Evolutionary conservation across 1,140 invertebrate genomes (phyloP).

Genomic region (Drosophila kikkawai): DNA sequence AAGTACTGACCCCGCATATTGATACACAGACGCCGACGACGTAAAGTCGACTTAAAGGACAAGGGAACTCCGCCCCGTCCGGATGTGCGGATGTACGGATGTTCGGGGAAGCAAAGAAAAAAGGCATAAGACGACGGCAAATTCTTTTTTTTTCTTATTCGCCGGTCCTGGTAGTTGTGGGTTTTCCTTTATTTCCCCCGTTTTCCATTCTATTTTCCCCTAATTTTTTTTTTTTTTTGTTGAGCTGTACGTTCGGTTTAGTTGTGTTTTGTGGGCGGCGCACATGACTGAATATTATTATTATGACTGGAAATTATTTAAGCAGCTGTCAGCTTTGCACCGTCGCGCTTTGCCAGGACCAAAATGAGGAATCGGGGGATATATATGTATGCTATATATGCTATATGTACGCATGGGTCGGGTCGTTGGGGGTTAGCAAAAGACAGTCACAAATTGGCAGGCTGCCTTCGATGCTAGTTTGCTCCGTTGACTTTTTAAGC

Average conservation of each 20-base stretch:
- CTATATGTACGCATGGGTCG: not conserved
- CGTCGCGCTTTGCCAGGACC: constrained; percentile 59
- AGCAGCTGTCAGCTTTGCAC: constrained; percentile 67
- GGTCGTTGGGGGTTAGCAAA: constrained; percentile 42
- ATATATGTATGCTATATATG: constrained; percentile 7
- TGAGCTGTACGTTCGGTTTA: constrained; percentile 54
- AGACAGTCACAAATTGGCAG: constrained; percentile 64
- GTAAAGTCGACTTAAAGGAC: constrained; percentile 62
- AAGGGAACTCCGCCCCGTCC: constrained; percentile 46
- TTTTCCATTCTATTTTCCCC: constrained; percentile 9
- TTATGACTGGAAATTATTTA: constrained; percentile 68
- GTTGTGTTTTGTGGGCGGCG: constrained; percentile 66
- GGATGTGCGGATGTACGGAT: constrained; percentile 33
- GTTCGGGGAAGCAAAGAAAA: constrained; percentile 19
- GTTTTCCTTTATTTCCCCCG: constrained; percentile 29
- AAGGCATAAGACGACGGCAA: constrained; percentile 52
- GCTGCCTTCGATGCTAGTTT: constrained; percentile 53
- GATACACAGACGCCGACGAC: constrained; percentile 58
- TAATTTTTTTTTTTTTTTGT: constrained; percentile 13
- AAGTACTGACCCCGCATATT: constrained; percentile 60
- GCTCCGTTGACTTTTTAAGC: constrained; percentile 63
- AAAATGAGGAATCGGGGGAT: constrained; percentile 41
- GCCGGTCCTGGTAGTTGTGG: constrained; percentile 33
- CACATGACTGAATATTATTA: constrained; percentile 68
- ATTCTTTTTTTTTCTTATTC: constrained; percentile 3